Evolutionary conservation across 2,797 vertebrate genomes (phyloP).

Genomic region (Anguilla marmorata): DNA sequence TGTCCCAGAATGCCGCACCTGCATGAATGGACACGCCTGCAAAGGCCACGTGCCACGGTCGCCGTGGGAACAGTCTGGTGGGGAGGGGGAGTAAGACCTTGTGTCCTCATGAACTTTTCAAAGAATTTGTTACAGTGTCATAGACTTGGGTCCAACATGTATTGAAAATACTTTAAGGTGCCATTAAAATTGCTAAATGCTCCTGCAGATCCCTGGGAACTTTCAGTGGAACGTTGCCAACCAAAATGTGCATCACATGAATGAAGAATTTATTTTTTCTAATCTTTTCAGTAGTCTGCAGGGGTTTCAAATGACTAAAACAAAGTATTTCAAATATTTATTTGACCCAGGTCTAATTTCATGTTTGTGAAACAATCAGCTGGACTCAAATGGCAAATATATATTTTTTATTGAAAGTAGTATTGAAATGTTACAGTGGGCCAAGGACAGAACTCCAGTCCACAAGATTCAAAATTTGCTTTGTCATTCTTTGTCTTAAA

Average conservation of each 20-base stretch:
- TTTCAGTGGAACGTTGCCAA: neutral
- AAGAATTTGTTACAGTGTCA: constrained; percentile 39
- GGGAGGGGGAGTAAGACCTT: neutral
- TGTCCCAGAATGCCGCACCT: constrained; percentile 56
- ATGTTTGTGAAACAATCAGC: neutral
- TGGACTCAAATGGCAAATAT: constrained; percentile 23
- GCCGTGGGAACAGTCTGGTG: neutral
- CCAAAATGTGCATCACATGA: neutral
- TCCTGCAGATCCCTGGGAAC: neutral
- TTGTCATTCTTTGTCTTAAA: constrained; percentile 18
- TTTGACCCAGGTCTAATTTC: neutral
- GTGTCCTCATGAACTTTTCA: constrained; percentile 22
- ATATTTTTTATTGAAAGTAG: constrained; percentile 19
- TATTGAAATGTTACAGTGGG: constrained; percentile 40
- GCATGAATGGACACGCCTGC: constrained; percentile 58
- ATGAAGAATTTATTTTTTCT: constrained; percentile 37
- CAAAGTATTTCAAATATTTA: neutral
- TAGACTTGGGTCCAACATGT: neutral
- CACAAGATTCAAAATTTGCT: constrained; percentile 32
- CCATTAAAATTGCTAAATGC: neutral
- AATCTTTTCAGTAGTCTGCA: constrained; percentile 20
- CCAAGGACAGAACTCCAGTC: constrained; percentile 16
- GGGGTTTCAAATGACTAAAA: neutral
- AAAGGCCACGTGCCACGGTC: constrained; percentile 50
- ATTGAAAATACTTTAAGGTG: neutral